A percentile compares a stretch with the other conserved stretches of the same genome.
phyloP scores from a whole-genome alignment of 2,797 vertebrate genomes.

The Hypotaenidia philippensis region DNA sequence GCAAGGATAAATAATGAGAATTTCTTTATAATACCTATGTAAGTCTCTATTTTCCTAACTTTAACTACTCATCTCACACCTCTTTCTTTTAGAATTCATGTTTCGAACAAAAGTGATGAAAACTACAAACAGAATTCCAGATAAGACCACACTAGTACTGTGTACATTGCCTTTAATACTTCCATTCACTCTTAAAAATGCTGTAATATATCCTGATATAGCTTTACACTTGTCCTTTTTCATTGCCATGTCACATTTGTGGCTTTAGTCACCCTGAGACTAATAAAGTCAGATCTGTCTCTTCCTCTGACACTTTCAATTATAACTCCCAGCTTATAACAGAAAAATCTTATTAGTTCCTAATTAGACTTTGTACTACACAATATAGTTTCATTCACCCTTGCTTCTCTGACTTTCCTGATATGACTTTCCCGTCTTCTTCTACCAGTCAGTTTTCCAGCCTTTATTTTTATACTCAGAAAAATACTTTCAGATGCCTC shows the following conservation, averaged over 20 bases:
- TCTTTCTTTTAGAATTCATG: neutral
- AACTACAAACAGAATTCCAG: constrained; percentile 26
- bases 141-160: neutral
- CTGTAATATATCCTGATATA: neutral
- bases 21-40: neutral
- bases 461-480: neutral
- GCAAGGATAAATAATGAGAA: neutral
- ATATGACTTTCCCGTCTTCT: neutral
- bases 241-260: constrained; percentile 23
- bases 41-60: neutral
- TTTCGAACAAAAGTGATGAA: neutral
- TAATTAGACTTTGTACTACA: constrained; percentile 50
- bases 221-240: constrained; percentile 32
- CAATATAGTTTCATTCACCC: constrained; percentile 1
- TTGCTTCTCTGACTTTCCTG: neutral
- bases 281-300: constrained; percentile 39
- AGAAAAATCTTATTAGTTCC: constrained; percentile 42
- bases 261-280: constrained; percentile 36
- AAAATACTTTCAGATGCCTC: neutral
- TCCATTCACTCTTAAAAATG: constrained; percentile 1
- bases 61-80: neutral
- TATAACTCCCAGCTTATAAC: constrained; percentile 45
- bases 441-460: neutral
- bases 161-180: neutral
- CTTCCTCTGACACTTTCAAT: constrained; percentile 57